A percentile compares a stretch with the other conserved stretches of the same genome.
Conservation (phyloP, 2,113 vertebrate species). For the Balaeniceps rex region DNA sequence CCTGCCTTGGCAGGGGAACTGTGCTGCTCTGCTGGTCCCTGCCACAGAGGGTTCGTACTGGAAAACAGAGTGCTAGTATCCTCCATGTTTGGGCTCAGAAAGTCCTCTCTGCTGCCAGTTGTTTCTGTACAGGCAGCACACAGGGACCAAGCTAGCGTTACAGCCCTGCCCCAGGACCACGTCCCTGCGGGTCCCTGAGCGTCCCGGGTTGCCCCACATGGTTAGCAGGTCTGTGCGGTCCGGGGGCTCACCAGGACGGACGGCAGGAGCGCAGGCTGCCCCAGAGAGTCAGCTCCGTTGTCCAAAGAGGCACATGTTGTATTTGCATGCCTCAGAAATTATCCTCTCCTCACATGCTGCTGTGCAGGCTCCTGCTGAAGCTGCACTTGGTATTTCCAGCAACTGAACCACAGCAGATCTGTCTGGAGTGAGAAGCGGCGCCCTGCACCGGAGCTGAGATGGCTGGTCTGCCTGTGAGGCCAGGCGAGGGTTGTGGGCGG, state of each 20-base stretch:
- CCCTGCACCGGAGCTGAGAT: fast-evolving
- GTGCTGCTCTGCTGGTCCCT: background rate
- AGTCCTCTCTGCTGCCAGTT: background rate
- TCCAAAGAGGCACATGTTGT: background rate
- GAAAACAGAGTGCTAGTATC: background rate
- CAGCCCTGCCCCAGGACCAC: background rate
- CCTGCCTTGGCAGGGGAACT: background rate
- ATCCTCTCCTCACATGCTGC: no score
- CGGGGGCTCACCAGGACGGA: fast-evolving
- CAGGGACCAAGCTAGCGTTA: background rate
- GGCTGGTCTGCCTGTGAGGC: no score
- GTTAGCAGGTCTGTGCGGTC: background rate
- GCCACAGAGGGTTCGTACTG: background rate
- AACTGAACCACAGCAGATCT: background rate
- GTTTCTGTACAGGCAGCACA: background rate
- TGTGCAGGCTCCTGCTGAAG: background rate
- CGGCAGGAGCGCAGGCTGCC: background rate
- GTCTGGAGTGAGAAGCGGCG: background rate
- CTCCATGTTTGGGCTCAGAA: background rate
- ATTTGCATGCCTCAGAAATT: background rate
- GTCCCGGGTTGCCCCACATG: fast-evolving
- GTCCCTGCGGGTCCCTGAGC: background rate
- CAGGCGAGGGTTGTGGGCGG: background rate
- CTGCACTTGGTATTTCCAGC: no score
- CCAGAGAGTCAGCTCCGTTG: no score